phyloP scores from a whole-genome alignment of 2,113 vertebrate genomes.

The Callospermophilus lateralis region DNA sequence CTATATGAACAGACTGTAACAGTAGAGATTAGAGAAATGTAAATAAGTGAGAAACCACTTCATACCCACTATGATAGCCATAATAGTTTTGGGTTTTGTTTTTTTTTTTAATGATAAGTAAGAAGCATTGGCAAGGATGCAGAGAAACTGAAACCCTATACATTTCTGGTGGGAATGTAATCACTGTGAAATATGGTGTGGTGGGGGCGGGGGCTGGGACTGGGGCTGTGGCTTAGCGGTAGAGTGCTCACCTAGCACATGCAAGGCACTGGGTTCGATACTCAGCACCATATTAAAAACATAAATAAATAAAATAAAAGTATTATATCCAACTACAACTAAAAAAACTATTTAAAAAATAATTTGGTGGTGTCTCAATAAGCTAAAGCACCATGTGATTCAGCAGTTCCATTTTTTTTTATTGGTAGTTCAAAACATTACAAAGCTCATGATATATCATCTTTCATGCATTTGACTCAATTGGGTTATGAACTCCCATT shows the following conservation, averaged over 20 bases:
- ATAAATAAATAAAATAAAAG: no score
- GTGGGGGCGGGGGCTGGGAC: no score
- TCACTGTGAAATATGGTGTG: background rate
- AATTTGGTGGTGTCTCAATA: background rate
- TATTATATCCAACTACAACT: no score
- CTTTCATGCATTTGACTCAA: no score
- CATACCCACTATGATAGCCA: background rate
- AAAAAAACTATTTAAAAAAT: background rate
- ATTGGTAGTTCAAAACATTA: no score
- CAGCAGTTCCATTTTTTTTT: background rate
- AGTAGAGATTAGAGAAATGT: background rate
- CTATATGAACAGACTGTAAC: background rate
- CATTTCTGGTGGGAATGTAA: background rate
- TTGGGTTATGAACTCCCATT: no score
- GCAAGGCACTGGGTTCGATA: no score
- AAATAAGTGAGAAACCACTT: background rate
- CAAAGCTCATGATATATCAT: no score
- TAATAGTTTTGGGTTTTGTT: background rate
- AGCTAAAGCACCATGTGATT: background rate
- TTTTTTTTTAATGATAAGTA: background rate
- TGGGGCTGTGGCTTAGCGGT: no score
- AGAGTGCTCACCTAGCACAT: no score
- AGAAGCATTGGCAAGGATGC: background rate
- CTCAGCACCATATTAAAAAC: no score
- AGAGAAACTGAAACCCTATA: background rate